phyloP scores from a whole-genome alignment of 37 sponge, comb jelly and placozoan species.

The Spongia lamella region DNA sequence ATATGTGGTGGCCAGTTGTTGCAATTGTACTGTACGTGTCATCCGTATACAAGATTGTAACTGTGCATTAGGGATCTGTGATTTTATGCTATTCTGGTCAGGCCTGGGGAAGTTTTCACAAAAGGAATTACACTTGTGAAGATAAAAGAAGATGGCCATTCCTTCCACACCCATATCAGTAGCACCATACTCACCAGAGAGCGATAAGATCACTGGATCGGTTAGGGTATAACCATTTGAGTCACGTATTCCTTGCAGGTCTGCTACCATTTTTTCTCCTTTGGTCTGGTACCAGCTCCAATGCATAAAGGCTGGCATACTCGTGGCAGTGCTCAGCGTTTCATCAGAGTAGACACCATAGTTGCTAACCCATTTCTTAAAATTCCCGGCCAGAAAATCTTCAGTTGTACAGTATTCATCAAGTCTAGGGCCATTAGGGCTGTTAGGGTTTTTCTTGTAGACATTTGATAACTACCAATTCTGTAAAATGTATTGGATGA shows the following conservation, averaged over 20 bases:
- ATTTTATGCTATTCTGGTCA: no score
- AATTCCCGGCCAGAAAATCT: conserved; percentile 27
- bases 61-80: no score
- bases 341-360: conserved; percentile 16
- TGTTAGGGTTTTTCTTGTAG: background rate
- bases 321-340: background rate
- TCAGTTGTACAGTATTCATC: conserved; percentile 18
- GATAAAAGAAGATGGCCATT: no score
- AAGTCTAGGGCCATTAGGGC: conserved; percentile 9
- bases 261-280: conserved; percentile 36
- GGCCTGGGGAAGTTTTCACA: no score
- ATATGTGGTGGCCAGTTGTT: conserved; percentile 13
- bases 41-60: background rate
- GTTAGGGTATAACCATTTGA: background rate
- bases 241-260: conserved; percentile 37
- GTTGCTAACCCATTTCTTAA: conserved; percentile 37
- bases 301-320: conserved; percentile 38
- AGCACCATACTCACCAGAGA: no score
- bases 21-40: conserved; percentile 3
- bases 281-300: conserved; percentile 39
- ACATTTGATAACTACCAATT: background rate
- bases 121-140: no score
- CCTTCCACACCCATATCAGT: no score
- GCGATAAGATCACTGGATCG: no score
- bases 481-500: conserved; percentile 10